phyloP scores from a whole-genome alignment of 1,140 invertebrate species.

The Drosophila nigrodunni region DNA sequence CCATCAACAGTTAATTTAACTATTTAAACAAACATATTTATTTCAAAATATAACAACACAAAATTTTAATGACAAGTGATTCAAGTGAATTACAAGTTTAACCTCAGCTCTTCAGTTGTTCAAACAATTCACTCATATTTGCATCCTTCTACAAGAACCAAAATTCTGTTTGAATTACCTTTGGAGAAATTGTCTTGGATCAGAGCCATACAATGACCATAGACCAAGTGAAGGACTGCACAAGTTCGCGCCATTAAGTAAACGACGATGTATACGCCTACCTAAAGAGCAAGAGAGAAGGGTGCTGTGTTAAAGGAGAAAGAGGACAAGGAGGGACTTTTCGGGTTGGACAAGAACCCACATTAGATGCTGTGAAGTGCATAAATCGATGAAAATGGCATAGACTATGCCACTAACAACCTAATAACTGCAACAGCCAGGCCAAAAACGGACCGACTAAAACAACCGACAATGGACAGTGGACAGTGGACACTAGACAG shows the following conservation, averaged over 20 bases:
- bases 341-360: conserved; percentile 21
- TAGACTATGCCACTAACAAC: conserved; percentile 79
- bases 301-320: neutral
- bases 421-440: conserved; percentile 74
- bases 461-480: conserved; percentile 30
- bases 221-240: conserved; percentile 26
- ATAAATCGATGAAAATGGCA: conserved; percentile 81
- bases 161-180: neutral
- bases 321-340: neutral
- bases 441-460: conserved; percentile 32
- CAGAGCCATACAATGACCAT: neutral
- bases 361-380: conserved; percentile 78
- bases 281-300: conserved; percentile 34
- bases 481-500: conserved; percentile 36
- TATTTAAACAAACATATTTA: neutral
- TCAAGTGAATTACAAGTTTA: too few relatives aligned
- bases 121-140: neutral
- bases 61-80: too few relatives aligned
- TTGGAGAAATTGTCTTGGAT: neutral
- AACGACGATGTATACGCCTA: conserved; percentile 46
- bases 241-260: conserved; percentile 67
- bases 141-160: neutral
- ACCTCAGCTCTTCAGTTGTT: neutral
- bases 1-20: neutral
- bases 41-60: neutral